Conservation (phyloP, 2,797 vertebrate genomes). For the Sebastes wilsoni region DNA sequence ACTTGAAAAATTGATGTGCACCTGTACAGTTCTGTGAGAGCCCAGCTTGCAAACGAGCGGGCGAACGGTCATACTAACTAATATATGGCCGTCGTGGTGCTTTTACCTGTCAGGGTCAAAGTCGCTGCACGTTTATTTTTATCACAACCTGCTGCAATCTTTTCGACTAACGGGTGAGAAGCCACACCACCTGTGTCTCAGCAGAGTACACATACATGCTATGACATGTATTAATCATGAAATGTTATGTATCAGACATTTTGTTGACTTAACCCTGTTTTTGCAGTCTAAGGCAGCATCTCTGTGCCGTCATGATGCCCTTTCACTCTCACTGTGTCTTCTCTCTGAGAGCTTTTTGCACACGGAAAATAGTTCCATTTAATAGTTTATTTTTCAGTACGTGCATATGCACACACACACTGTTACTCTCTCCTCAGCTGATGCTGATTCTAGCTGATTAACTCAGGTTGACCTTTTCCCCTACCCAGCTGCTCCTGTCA, state of each 20-base stretch:
- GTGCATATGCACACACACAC: not conserved
- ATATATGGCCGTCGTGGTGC: conserved; percentile 51
- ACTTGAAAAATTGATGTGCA: conserved; percentile 77
- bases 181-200: conserved; percentile 49
- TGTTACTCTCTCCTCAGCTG: conserved; percentile 53
- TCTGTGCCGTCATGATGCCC: conserved; percentile 9
- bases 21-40: conserved; percentile 54
- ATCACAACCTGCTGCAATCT: conserved; percentile 42
- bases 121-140: conserved; percentile 59
- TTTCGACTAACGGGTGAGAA: conserved; percentile 25
- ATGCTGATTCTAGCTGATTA: conserved; percentile 80
- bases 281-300: not conserved
- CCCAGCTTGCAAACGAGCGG: conserved; percentile 22
- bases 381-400: conserved; percentile 41
- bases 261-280: conserved; percentile 47
- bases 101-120: conserved; percentile 68
- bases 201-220: conserved; percentile 36
- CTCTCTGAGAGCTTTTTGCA: conserved; percentile 13
- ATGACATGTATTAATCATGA: conserved; percentile 61
- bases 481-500: conserved; percentile 72
- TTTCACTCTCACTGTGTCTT: not conserved
- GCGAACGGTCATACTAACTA: conserved; percentile 41
- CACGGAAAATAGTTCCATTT: conserved; percentile 38
- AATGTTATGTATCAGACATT: conserved; percentile 39
- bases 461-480: conserved; percentile 77